Percentiles rank a stretch among this genome's conserved stretches.
Evolutionary conservation across 2,113 vertebrate genomes (phyloP).

Genomic region (Brachypodius melanocephalos): DNA sequence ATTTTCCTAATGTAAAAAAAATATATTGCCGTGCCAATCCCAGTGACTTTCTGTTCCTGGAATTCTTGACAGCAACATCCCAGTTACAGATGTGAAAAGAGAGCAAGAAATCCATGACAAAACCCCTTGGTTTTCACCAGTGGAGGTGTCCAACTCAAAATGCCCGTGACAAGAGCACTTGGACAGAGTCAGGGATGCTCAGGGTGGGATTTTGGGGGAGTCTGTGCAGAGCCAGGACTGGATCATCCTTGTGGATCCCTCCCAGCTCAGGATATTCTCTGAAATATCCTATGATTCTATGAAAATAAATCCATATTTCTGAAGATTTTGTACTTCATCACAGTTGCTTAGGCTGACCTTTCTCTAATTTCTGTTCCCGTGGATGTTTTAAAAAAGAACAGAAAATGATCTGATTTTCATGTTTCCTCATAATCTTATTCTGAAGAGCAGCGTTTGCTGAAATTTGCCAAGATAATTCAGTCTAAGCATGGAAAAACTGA

Average conservation of each 20-base stretch:
- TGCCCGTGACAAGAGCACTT: background rate
- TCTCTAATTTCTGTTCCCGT: background rate
- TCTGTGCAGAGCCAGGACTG: background rate
- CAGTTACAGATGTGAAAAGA: background rate
- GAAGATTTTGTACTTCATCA: background rate
- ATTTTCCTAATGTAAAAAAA: background rate
- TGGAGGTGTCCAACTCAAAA: background rate
- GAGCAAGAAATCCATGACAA: background rate
- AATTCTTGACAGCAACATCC: background rate
- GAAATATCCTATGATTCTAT: background rate
- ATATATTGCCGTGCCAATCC: background rate
- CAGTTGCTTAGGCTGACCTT: background rate
- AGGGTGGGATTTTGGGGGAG: background rate
- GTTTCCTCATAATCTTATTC: background rate
- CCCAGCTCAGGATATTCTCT: background rate
- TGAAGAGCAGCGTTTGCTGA: background rate
- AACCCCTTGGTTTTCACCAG: background rate
- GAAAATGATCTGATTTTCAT: background rate
- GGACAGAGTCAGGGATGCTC: background rate
- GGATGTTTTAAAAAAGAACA: background rate
- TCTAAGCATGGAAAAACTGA: background rate
- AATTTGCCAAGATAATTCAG: background rate
- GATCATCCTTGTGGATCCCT: background rate
- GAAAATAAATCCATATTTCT: background rate
- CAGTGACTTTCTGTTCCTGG: background rate